These are phyloP conservation scores for Piliocolobus tephrosceles DNA, from an alignment of 2,113 vertebrate genomes.

Conservation along the genomic window DNA sequence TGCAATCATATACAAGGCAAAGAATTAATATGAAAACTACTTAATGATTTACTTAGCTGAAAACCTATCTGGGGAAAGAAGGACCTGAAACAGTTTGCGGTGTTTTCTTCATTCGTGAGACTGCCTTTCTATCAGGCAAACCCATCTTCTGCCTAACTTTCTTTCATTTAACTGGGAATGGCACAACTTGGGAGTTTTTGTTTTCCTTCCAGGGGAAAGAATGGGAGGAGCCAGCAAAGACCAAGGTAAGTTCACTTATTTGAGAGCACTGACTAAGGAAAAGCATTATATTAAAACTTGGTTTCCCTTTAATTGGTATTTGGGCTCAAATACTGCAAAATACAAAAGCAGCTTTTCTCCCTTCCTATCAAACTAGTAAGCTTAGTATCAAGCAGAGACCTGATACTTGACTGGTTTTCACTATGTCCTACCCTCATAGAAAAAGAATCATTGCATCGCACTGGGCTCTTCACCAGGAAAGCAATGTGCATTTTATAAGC, in stretches of 20 bases:
- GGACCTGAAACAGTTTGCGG: neutral
- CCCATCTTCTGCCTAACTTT: neutral
- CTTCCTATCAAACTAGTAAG: neutral
- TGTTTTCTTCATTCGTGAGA: neutral
- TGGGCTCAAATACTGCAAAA: neutral
- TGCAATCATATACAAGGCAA: neutral
- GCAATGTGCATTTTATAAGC: neutral
- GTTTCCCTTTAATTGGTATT: neutral
- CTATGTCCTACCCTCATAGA: neutral
- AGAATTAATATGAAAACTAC: neutral
- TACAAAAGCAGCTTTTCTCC: neutral
- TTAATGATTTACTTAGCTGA: neutral
- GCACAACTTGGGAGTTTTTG: neutral
- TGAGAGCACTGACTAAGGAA: neutral
- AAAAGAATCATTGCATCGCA: neutral
- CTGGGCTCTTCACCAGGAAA: neutral
- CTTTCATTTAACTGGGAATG: neutral
- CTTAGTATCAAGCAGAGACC: neutral
- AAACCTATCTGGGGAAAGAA: neutral
- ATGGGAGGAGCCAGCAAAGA: neutral
- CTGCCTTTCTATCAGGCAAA: neutral
- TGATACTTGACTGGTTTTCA: neutral
- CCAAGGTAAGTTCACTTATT: neutral
- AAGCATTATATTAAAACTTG: neutral
- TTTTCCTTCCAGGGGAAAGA: neutral